These are phyloP conservation scores for Sapayoa aenigma DNA, from an alignment of 2,113 vertebrate genomes.

Conservation along the genomic window DNA sequence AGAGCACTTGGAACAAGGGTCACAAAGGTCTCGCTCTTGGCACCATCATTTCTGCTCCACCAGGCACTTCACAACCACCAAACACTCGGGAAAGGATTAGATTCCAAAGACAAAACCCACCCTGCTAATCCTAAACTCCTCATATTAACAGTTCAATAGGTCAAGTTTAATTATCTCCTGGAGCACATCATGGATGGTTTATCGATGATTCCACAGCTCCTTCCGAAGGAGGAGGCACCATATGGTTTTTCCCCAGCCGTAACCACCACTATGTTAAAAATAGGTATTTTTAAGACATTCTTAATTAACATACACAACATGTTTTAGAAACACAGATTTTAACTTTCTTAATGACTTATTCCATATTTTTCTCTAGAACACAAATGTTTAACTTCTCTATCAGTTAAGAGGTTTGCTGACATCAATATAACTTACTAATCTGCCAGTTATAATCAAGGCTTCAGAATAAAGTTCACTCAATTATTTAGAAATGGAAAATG, in stretches of 20 bases:
- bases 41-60: background rate
- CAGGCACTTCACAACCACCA: background rate
- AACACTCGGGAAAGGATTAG: background rate
- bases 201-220: background rate
- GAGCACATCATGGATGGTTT: background rate
- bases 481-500: background rate
- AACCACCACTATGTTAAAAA: background rate
- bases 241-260: background rate
- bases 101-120: background rate
- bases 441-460: background rate
- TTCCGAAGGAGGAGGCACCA: rapidly evolving
- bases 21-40: background rate
- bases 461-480: background rate
- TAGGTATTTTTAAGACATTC: background rate
- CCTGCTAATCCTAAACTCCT: background rate
- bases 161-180: constrained; percentile 19
- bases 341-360: background rate
- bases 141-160: background rate
- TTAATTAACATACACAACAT: background rate
- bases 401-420: background rate
- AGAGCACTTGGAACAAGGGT: background rate
- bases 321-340: background rate
- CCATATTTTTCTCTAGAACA: background rate
- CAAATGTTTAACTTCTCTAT: background rate
- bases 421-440: background rate